phyloP scores from a whole-genome alignment of 2,797 vertebrate species.

The Scolopax rusticola region DNA sequence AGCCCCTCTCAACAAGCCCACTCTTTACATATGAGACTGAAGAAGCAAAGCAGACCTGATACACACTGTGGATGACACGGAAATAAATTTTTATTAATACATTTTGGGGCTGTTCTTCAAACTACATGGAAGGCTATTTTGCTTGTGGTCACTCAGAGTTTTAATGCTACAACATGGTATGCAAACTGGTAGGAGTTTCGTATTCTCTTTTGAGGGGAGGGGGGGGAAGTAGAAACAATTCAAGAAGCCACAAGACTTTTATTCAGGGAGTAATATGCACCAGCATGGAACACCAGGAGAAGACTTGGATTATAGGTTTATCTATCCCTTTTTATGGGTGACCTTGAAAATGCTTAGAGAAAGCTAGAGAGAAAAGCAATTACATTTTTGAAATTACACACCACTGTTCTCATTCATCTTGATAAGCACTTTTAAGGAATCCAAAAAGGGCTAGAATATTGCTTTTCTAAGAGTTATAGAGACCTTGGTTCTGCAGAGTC shows the following conservation, averaged over 20 bases:
- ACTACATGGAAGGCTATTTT: not conserved
- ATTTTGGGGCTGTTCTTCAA: not conserved
- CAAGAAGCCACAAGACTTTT: not conserved
- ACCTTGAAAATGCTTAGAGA: constrained; percentile 80
- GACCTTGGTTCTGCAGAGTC: constrained; percentile 62
- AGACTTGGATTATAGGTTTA: constrained; percentile 53
- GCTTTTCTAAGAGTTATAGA: constrained; percentile 72
- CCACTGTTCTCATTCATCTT: constrained; percentile 83
- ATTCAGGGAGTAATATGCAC: not conserved
- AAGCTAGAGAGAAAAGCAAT: constrained; percentile 83
- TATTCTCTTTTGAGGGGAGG: not conserved
- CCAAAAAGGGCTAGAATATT: constrained; percentile 73
- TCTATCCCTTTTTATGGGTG: constrained; percentile 61
- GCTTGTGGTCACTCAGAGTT: not conserved
- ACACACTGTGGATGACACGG: too few species aligned
- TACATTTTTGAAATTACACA: constrained; percentile 85
- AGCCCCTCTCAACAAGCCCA: not conserved
- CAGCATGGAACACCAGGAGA: constrained; percentile 43
- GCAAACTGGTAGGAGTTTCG: not conserved
- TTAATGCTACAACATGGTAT: not conserved
- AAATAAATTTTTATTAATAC: not conserved
- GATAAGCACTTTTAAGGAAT: constrained; percentile 84
- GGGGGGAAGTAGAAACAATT: not conserved
- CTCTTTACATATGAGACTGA: not conserved
- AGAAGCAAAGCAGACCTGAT: not conserved